A percentile compares a stretch with the other conserved stretches of the same genome.
phyloP scores from a whole-genome alignment of 2,888 invertebrate species.

The Platycheirus rosarum region DNA sequence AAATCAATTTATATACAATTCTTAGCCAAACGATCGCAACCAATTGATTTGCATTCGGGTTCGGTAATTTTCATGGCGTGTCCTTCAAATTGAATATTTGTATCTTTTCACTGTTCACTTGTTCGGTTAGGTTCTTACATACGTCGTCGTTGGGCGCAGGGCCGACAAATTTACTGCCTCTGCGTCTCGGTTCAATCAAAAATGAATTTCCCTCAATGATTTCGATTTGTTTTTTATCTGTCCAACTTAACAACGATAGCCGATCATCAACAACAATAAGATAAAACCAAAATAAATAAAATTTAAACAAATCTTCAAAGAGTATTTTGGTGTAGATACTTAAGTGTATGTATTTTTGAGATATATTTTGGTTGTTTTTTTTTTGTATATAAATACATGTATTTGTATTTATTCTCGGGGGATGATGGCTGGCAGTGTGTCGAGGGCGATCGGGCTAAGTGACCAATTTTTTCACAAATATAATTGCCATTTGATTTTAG shows the following conservation, averaged over 20 bases:
- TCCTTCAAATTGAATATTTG: conserved; percentile 56
- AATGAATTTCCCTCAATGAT: conserved; percentile 45
- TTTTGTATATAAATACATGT: conserved; percentile 34
- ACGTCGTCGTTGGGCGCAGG: conserved; percentile 3
- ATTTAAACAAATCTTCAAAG: conserved; percentile 31
- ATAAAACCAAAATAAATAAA: conserved; percentile 29
- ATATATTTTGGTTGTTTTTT: conserved; percentile 57
- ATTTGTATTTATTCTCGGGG: conserved; percentile 34
- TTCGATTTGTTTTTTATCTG: conserved; percentile 25
- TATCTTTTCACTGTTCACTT: conserved; percentile 52
- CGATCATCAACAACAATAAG: conserved; percentile 44
- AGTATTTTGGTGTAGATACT: conserved; percentile 4
- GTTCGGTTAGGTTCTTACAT: neutral
- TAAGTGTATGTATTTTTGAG: conserved; percentile 55
- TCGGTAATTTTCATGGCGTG: conserved; percentile 37
- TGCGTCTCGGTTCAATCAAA: conserved; percentile 28
- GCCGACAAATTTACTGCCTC: conserved; percentile 13
- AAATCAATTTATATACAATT: conserved; percentile 17
- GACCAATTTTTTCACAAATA: conserved; percentile 46
- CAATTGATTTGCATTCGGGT: conserved; percentile 45
- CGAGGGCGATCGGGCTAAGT: conserved; percentile 47
- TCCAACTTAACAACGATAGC: conserved; percentile 6
- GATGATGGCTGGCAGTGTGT: conserved; percentile 16
- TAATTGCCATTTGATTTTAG: conserved; percentile 53
- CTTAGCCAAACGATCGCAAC: conserved; percentile 27